Evolutionary conservation across 2,888 invertebrate species (phyloP).

Genomic region (Celastrina argiolus): DNA sequence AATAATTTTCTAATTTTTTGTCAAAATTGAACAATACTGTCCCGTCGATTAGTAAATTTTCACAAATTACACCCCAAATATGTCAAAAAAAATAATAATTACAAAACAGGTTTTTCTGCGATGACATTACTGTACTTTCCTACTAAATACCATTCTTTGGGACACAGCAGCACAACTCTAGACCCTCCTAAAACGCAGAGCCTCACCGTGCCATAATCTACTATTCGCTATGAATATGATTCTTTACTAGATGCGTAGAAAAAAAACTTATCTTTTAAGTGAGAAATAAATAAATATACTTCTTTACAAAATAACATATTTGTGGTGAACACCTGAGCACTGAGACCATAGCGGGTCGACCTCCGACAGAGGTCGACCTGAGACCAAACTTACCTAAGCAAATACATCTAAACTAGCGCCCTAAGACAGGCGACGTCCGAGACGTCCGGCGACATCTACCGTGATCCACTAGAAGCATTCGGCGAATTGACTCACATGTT

Average conservation of each 20-base stretch:
- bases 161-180: conserved; percentile 68
- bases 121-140: conserved; percentile 37
- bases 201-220: conserved; percentile 67
- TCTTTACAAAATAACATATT: conserved; percentile 75
- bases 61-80: conserved; percentile 36
- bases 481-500: conserved; percentile 58
- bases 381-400: conserved; percentile 34
- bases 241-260: conserved; percentile 49
- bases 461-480: conserved; percentile 41
- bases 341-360: conserved; percentile 46
- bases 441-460: conserved; percentile 35
- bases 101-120: conserved; percentile 32
- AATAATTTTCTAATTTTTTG: conserved; percentile 41
- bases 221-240: conserved; percentile 58
- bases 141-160: conserved; percentile 72
- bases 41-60: conserved; percentile 4
- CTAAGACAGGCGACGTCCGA: conserved; percentile 37
- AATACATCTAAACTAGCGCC: conserved; percentile 27
- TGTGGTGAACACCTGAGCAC: conserved; percentile 71
- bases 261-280: conserved; percentile 60
- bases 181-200: conserved; percentile 73
- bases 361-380: conserved; percentile 26
- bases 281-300: conserved; percentile 74
- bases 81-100: conserved; percentile 14
- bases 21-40: conserved; percentile 39